These are phyloP conservation scores for human (Homo sapiens) DNA, from an alignment of 2,113 vertebrate species.

Conservation along the genomic window GRCh38 chr7:55819501-55820000, in stretches of 20 bases:
- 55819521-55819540: too few species aligned
- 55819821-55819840: neutral
- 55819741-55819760: neutral
- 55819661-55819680: neutral
- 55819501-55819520: too few species aligned
- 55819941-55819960: neutral
- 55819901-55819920: neutral
- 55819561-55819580: too few species aligned
- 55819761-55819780: neutral
- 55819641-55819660: neutral
- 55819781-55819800: neutral
- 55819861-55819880: neutral
- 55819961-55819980: neutral
- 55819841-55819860: neutral
- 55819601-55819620: neutral
- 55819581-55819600: neutral
- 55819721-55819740: neutral
- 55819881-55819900: neutral
- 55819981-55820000: neutral
- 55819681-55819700: neutral
- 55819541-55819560: too few species aligned
- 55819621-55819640: neutral
- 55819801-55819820: neutral
- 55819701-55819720: neutral
- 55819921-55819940: neutral